Base-by-base conservation (phyloP, 2,888 invertebrate genomes). In the Eupithecia vulgata region DNA sequence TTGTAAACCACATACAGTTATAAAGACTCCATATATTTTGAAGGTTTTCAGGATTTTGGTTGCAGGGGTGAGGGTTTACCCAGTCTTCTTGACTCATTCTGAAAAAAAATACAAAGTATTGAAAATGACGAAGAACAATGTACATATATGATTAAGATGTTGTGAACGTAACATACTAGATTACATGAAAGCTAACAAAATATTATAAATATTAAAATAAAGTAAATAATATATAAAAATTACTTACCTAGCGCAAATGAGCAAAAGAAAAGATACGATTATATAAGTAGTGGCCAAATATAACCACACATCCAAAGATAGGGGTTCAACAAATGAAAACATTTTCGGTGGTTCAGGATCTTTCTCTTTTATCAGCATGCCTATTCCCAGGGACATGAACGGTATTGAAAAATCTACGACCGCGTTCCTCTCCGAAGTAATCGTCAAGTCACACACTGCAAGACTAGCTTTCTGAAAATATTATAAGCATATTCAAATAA, bases 341-440 rank as follows among this genome's bases (percentile, higher is more conserved):
- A 97, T 95, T 84, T 97, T 96, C 17, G 98, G 97, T n/a, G 96
- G 95, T 71, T 96, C 95, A 68, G 96, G 96, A 48, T 95, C 95
- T 5, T 97, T 96, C 83, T 97, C 97, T 82, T 96, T 96, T 90
- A 96, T 97, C 77, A 98, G 88, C 88, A 99, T 98, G 82, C 98
- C 97, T 78, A 98, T 98, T 59, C 98, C 98, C 78, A 99, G 92
- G 79, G 97, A 97, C 98, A 99, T 99, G 89, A 99, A 99, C 0
- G 99, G 99, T 91, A 97, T 97, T 0, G 98, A 98, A 89, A 99
- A 99, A 87, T 99, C 98, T 0, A 98, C 98, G 15, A 97, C 97
- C 72, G 96, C 95, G 79, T 98, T 97, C 64, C 99, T 95, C 67
- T 97, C 96, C 82, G 97, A 97, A 5, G 98, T 99, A 70, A 99